A percentile compares a stretch with the other conserved stretches of the same genome.
These are phyloP conservation scores for Cylloceria caligata DNA, from an alignment of 2,888 invertebrate species.

Conservation along the genomic window DNA sequence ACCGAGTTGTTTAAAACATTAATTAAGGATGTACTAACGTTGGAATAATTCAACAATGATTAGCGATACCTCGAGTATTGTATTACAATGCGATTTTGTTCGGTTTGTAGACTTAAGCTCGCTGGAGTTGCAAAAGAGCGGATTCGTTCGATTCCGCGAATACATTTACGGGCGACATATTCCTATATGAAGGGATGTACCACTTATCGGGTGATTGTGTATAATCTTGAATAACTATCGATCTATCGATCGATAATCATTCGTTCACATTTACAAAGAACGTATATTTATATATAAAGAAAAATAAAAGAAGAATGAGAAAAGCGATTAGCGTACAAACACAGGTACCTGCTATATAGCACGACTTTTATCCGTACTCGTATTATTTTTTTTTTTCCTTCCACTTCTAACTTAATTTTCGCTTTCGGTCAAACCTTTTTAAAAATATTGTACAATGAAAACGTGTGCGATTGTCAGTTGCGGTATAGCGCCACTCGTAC, in stretches of 20 bases:
- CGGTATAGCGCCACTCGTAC: conserved; percentile 34
- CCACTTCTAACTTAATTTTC: neutral
- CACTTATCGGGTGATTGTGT: neutral
- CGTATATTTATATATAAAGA: conserved; percentile 1
- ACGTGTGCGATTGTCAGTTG: conserved; percentile 73
- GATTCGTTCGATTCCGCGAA: neutral
- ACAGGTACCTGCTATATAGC: conserved; percentile 63
- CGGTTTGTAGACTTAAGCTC: conserved; percentile 28
- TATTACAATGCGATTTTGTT: neutral
- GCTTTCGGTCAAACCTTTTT: neutral
- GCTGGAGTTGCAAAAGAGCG: conserved; percentile 17
- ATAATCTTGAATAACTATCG: conserved; percentile 23
- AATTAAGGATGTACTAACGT: neutral
- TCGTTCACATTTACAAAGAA: neutral
- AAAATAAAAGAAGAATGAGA: neutral
- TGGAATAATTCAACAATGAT: neutral
- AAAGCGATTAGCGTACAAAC: conserved; percentile 34
- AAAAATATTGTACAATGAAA: conserved; percentile 56
- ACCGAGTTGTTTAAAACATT: neutral
- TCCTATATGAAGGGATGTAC: neutral
- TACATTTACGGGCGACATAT: neutral
- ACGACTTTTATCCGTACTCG: conserved; percentile 43
- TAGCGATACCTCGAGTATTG: neutral
- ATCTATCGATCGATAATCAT: conserved; percentile 23
- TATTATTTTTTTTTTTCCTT: neutral